Evolutionary conservation across 2,888 invertebrate species (phyloP), one percentile per base, ranked within the genome.

Genomic region (Monopis laevigella): DNA sequence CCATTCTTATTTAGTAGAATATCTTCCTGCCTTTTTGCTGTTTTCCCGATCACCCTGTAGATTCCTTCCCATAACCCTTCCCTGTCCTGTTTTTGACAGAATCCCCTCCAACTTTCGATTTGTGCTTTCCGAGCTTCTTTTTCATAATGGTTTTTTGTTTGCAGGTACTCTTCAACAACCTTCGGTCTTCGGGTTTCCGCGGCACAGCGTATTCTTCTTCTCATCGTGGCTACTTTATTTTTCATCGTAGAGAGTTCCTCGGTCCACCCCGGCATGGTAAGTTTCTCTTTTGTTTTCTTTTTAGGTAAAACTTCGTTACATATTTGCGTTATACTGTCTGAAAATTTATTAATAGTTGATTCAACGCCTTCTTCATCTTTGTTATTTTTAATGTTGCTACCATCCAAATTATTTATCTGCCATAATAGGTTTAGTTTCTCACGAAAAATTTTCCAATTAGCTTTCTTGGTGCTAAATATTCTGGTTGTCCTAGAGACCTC

Each of bases 391-490:
- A 32, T 28, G 16, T 13, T 24, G 3, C 12, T 39, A 13, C 24
- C 12, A 2, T 6, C 19, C 3, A 39, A n/a, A n/a, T n/a, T n/a
- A n/a, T n/a, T n/a, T n/a, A n/a, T n/a, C n/a, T n/a, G n/a, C n/a
- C n/a, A n/a, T n/a, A n/a, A n/a, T n/a, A n/a, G n/a, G n/a, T n/a
- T n/a, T n/a, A n/a, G n/a, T n/a, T n/a, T n/a, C n/a, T 40, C 39
- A 10, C 19, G 17, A 40, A 43, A 43, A 8, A 16, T 2, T 1
- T n/a, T 17, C 43, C 41, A 43, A 12, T 17, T 32, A 38, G 36
- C 43, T 7, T 41, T 43, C 32, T 34, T 43, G 14, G 38, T 13
- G n/a, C n/a, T n/a, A n/a, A n/a, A n/a, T n/a, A n/a, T n/a, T n/a
- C n/a, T n/a, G n/a, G n/a, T n/a, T n/a, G n/a, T n/a, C n/a, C n/a